Evolutionary conservation across 2,113 vertebrate genomes (phyloP), one percentile per base, ranked within the genome.

Genomic region (Lophura nycthemera): DNA sequence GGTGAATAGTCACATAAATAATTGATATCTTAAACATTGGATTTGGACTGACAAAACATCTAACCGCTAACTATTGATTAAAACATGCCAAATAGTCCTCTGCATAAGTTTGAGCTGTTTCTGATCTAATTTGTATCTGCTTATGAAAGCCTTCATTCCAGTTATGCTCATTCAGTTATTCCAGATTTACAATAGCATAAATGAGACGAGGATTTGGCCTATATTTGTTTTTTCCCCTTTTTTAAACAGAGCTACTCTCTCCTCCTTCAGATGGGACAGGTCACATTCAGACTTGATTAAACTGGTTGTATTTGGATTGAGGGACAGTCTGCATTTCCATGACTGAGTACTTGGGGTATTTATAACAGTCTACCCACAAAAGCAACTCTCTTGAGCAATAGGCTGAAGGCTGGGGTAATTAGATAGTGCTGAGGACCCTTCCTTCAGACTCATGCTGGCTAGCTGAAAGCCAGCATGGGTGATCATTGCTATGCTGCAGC

Each of bases 111-210:
- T 86, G 92, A 89, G 42, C 48, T 57, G 64, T 52, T 87, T 89
- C n/a, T 50, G 45, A 71, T 69, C 74, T 79, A 85, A 82, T 88
- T 93, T 95, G 86, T 81, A 90, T 74, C 90, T 93, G 83, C 75
- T 95, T 92, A 92, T 88, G 89, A 84, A 95, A 90, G 77, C 65
- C 73, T 75, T 90, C 84, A 76, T 86, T 87, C 70, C 4, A 11
- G 80, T 65, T 93, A 32, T 54, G 75, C 81, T 94, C 86, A 78
- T 83, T 59, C 81, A 47, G 82, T 87, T 89, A 91, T 83, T 94
- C 59, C 76, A 83, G 67, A 93, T 91, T 92, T 85, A 96, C 78
- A 56, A 87, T 89, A 66, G 83, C 40, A 83, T 82, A 86, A 92
- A 89, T 45, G 75, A 93, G 59, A 85, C 36, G 57, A 89, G 78